Conservation (phyloP, 23 tunicate genomes). For the Ciona savignyi region DNA sequence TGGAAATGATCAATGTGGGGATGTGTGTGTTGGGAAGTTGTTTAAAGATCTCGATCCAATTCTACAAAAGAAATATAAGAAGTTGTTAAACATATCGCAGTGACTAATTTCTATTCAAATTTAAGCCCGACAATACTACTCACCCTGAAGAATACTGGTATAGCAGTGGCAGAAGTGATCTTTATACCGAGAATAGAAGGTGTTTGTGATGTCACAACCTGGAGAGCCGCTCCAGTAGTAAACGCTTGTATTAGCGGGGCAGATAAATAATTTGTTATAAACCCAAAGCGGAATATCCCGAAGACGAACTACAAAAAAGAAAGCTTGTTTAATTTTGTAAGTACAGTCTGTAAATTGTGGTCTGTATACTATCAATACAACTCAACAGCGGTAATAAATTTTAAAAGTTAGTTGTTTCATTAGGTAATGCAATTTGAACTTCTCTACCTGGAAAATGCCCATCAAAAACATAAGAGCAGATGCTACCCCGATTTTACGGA, state of each 20-base stretch:
- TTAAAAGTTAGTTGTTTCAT: neutral
- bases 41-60: slow-evolving; percentile 86
- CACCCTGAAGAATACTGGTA: slow-evolving; percentile 31
- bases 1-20: slow-evolving; percentile 77
- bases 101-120: too few species aligned
- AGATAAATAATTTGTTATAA: slow-evolving; percentile 85
- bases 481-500: slow-evolving; percentile 61
- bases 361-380: neutral
- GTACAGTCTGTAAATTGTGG: neutral
- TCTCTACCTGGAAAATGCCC: slow-evolving; percentile 78
- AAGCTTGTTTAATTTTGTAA: neutral
- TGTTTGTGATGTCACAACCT: slow-evolving; percentile 83
- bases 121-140: too few species aligned
- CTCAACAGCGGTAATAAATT: neutral
- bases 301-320: slow-evolving; percentile 42
- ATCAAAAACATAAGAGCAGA: slow-evolving; percentile 66
- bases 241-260: slow-evolving; percentile 89
- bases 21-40: slow-evolving; percentile 56
- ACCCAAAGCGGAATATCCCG: slow-evolving; percentile 76
- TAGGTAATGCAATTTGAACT: too few species aligned
- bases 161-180: slow-evolving; percentile 22
- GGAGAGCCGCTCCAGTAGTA: slow-evolving; percentile 89
- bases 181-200: slow-evolving; percentile 61
- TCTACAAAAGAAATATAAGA: slow-evolving; percentile 29
- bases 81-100: too few species aligned